Evolutionary conservation across 2,113 vertebrate species (phyloP), one percentile per base, ranked within the genome.

Genomic region (Vicugna pacos): DNA sequence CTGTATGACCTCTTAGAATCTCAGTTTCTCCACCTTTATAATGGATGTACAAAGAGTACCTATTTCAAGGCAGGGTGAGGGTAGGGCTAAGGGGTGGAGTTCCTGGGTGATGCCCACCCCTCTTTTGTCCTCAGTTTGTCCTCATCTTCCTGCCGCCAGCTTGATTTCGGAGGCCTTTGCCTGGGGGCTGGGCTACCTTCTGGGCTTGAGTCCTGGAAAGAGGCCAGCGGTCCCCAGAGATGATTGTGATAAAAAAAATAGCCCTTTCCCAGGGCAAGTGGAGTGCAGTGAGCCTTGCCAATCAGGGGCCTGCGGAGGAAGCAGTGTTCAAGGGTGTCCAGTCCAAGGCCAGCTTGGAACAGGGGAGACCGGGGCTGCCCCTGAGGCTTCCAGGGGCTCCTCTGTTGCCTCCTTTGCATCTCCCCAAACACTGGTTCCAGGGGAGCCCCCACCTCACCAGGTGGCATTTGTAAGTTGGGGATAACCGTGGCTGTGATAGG

Each of bases 201-300:
- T 83, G 38, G 73, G 69, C 75, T 83, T 24, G 72, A 20, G 15
- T 86, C 91, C 83, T 84, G 81, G 84, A 83, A 54, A 87, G 46
- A 46, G 62, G 84, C 88, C 76, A 60, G 70, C 6, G 2, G 28
- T 75, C 69, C 69, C 70, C 1, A 46, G 88, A 52, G 72, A 24
- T 22, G 46, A 15, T 0, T 12, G 30, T 70, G 30, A 60, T n/a
- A 8, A 46, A 77, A 77, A 92, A 96, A 85, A 81, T 10, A 95
- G 38, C 65, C 58, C n/a, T 95, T 97, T 93, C 82, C 92, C 92
- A 95, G 93, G 65, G n/a, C 54, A 24, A 50, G 60, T 13, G 50
- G 75, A 28, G n/a, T 6, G 13, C 8, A 4, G 19, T 0, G 11
- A 77, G 52, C 38, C n/a, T 60, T 58, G n/a, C 28, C 58, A 20